These are phyloP conservation scores for Mesopsocus fuscifrons DNA, from an alignment of 2,888 invertebrate species.

Conservation along the genomic window DNA sequence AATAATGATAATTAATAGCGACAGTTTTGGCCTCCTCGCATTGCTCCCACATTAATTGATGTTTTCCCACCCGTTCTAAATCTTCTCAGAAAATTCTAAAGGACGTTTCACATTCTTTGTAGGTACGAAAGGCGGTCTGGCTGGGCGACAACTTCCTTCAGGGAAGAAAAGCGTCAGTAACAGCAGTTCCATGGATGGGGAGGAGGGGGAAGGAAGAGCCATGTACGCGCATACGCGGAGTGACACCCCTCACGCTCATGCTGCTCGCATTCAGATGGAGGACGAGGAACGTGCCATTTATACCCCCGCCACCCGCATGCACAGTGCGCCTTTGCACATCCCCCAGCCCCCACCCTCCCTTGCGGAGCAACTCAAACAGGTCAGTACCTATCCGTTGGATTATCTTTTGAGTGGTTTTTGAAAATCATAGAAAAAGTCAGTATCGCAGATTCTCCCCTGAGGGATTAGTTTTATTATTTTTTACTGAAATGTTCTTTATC, in stretches of 20 bases:
- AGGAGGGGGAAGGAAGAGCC: neutral
- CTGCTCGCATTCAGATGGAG: too few relatives aligned
- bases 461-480: too few relatives aligned
- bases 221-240: slow-evolving; percentile 22
- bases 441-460: too few relatives aligned
- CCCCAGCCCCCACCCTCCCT: slow-evolving; percentile 47
- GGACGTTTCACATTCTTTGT: neutral
- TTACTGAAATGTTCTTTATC: too few relatives aligned
- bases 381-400: too few relatives aligned
- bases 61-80: neutral
- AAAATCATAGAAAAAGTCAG: too few relatives aligned
- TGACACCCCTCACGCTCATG: too few relatives aligned
- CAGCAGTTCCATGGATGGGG: slow-evolving; percentile 33
- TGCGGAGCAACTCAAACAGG: slow-evolving; percentile 68
- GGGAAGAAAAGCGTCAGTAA: slow-evolving; percentile 30
- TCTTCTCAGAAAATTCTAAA: neutral
- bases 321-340: neutral
- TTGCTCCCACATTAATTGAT: too few relatives aligned
- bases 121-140: slow-evolving; percentile 42
- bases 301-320: neutral
- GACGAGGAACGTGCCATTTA: neutral
- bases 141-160: slow-evolving; percentile 46
- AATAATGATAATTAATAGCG: too few relatives aligned
- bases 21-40: too few relatives aligned
- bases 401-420: too few relatives aligned